Evolutionary conservation across 1,140 invertebrate genomes (phyloP).

Genomic region (Tribolium castaneum): DNA sequence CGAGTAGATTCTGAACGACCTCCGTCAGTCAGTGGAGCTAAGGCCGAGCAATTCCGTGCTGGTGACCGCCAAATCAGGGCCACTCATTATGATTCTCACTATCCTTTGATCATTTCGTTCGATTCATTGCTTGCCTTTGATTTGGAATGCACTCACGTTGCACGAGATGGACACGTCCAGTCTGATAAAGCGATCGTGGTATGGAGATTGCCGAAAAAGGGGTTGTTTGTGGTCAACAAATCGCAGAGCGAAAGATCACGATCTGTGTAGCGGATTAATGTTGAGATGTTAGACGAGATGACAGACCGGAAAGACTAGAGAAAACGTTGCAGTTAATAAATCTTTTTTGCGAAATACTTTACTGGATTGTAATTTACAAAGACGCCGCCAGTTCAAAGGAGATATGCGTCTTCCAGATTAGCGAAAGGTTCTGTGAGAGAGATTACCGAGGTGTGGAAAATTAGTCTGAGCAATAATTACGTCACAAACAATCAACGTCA

Average conservation of each 20-base stretch:
- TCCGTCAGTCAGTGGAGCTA: slow-evolving; percentile 40
- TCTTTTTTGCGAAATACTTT: slow-evolving; percentile 29
- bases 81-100: slow-evolving; percentile 38
- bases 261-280: slow-evolving; percentile 15
- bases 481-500: slow-evolving; percentile 10
- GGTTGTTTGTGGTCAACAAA: background rate
- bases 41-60: slow-evolving; percentile 42
- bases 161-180: background rate
- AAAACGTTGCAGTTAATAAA: slow-evolving; percentile 30
- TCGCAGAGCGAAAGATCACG: background rate
- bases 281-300: slow-evolving; percentile 20
- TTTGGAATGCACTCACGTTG: slow-evolving; percentile 18
- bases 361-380: slow-evolving; percentile 27
- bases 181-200: background rate
- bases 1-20: slow-evolving; percentile 39
- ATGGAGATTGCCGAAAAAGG: background rate
- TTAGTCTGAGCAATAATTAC: slow-evolving; percentile 1
- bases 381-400: slow-evolving; percentile 18
- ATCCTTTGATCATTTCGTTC: slow-evolving; percentile 22
- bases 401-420: slow-evolving; percentile 23
- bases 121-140: slow-evolving; percentile 21
- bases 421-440: background rate
- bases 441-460: slow-evolving; percentile 31
- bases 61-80: slow-evolving; percentile 40
- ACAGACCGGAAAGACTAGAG: slow-evolving; percentile 27